These are phyloP conservation scores for Cyrtodaria siliqua DNA, from an alignment of 2,888 invertebrate species.

Conservation along the genomic window DNA sequence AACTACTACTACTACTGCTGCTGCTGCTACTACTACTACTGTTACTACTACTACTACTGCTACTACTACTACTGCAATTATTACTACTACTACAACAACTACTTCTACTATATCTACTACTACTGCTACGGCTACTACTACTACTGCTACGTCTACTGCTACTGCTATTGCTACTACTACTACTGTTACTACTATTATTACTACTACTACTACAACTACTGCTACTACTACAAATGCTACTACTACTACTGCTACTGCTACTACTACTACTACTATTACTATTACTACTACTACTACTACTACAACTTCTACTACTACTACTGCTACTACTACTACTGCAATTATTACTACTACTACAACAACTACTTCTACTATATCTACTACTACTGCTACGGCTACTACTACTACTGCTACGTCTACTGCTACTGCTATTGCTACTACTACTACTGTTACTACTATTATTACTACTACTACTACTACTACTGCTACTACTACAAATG, in stretches of 20 bases:
- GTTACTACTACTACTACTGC: conserved; percentile 18
- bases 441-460: no score
- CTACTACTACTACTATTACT: conserved; percentile 13
- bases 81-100: conserved; percentile 13
- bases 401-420: conserved; percentile 12
- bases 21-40: conserved; percentile 11
- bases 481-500: conserved; percentile 6
- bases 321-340: conserved; percentile 7
- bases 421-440: neutral
- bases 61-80: conserved; percentile 4
- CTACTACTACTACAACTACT: conserved; percentile 14
- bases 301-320: conserved; percentile 6
- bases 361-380: neutral
- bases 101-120: conserved; percentile 10
- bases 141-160: conserved; percentile 13
- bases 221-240: neutral
- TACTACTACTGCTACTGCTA: conserved; percentile 2
- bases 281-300: conserved; percentile 2
- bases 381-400: conserved; percentile 4
- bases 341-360: no score
- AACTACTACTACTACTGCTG: conserved; percentile 15
- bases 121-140: conserved; percentile 15
- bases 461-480: conserved; percentile 14
- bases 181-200: conserved; percentile 17
- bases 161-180: conserved; percentile 12